Evolutionary conservation across 2,113 vertebrate species (phyloP).

Genomic region (Hemiscyllium ocellatum): DNA sequence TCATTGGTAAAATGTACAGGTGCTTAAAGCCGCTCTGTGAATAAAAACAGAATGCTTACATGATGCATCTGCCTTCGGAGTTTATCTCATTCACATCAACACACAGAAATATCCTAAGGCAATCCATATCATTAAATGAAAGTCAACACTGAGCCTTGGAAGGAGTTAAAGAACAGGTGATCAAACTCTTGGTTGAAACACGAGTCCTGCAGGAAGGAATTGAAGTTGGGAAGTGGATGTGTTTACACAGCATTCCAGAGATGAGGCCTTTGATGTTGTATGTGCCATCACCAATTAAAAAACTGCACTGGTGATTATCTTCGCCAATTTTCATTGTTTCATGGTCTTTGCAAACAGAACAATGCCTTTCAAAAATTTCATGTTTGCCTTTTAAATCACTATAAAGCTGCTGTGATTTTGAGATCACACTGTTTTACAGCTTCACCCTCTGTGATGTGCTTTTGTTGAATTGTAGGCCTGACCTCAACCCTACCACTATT

Average conservation of each 20-base stretch:
- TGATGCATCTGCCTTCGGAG: neutral
- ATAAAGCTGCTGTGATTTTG: neutral
- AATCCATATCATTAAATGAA: neutral
- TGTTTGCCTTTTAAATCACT: neutral
- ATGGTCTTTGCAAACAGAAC: neutral
- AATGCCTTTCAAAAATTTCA: neutral
- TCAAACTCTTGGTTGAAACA: neutral
- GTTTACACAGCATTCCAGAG: neutral
- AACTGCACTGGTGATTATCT: neutral
- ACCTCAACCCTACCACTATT: too few species aligned
- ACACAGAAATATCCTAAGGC: neutral
- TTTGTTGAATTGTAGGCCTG: neutral
- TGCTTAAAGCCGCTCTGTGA: neutral
- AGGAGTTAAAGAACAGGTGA: neutral
- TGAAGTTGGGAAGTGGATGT: neutral
- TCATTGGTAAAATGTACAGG: too few species aligned
- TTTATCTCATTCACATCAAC: neutral
- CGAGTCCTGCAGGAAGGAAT: neutral
- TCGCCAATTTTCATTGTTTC: neutral
- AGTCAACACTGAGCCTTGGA: neutral
- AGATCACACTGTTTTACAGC: neutral
- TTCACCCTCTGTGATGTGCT: neutral
- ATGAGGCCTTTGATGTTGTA: neutral
- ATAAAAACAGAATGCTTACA: neutral
- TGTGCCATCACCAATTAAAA: neutral